Evolutionary conservation across 1,140 invertebrate genomes (phyloP).

Genomic region (Lepidurus apus): DNA sequence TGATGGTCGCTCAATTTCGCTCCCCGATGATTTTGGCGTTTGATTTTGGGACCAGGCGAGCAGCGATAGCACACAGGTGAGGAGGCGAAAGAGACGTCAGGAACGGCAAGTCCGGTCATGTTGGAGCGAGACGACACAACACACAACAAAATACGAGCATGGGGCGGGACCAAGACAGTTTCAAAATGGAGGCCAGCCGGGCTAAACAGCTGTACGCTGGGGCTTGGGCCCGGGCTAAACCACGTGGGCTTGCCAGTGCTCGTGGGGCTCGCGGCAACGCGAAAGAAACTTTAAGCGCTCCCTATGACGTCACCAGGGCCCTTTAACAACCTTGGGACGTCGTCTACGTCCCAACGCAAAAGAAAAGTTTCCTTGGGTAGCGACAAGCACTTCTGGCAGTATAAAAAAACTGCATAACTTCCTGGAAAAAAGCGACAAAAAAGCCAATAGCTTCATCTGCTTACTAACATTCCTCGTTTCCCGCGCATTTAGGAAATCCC

Average conservation of each 20-base stretch:
- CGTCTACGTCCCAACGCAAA: neutral
- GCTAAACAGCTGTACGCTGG: neutral
- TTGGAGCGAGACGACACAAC: conserved; percentile 14
- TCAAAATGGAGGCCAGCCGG: conserved; percentile 8
- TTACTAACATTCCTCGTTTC: no score
- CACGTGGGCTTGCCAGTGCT: neutral
- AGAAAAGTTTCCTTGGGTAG: conserved; percentile 19
- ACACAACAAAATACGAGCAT: neutral
- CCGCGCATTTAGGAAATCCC: no score
- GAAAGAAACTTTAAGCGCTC: conserved; percentile 6
- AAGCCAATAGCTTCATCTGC: neutral
- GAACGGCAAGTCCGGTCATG: conserved; percentile 2
- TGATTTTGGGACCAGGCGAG: neutral
- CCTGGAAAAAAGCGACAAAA: neutral
- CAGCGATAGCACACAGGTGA: neutral
- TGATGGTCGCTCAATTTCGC: neutral
- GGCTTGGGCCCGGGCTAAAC: neutral
- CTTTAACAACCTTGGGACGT: conserved; percentile 18
- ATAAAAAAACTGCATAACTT: neutral
- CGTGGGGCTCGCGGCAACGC: neutral
- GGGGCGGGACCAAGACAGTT: neutral
- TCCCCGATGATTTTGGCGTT: neutral
- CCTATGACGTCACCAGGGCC: conserved; percentile 16
- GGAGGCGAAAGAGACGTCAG: conserved; percentile 13
- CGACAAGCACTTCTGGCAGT: neutral